phyloP scores from a whole-genome alignment of 2,888 invertebrate genomes.

The Mimas tiliae region DNA sequence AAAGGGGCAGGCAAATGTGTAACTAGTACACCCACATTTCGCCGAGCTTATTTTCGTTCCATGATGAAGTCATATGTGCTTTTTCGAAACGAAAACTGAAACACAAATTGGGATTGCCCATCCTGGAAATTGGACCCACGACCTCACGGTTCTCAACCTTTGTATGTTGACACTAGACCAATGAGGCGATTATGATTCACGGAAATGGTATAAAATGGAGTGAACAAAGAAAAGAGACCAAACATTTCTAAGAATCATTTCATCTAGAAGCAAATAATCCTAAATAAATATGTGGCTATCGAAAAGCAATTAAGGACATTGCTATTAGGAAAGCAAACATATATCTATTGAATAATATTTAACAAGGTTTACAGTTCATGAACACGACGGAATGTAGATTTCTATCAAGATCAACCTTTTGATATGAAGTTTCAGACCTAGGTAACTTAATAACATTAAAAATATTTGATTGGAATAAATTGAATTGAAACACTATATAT shows the following conservation, averaged over 20 bases:
- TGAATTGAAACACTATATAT: no score
- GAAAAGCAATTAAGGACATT: conserved; percentile 8
- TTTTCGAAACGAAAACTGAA: no score
- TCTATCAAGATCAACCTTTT: conserved; percentile 5
- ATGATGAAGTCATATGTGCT: no score
- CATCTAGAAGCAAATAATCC: conserved; percentile 18
- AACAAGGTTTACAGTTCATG: conserved; percentile 6
- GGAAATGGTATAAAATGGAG: not conserved
- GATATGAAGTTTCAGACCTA: conserved; percentile 7
- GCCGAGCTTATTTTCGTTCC: no score
- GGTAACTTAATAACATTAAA: not conserved
- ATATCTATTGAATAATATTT: conserved; percentile 14
- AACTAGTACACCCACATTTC: no score
- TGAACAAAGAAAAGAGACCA: not conserved
- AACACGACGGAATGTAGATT: conserved; percentile 6
- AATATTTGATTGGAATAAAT: no score
- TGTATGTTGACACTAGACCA: no score
- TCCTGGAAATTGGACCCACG: no score
- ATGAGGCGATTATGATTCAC: not conserved
- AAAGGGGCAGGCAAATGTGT: no score
- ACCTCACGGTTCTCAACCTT: no score
- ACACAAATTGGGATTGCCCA: no score
- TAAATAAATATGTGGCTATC: conserved; percentile 3
- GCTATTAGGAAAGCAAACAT: conserved; percentile 2
- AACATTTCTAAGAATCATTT: not conserved